phyloP scores from a whole-genome alignment of 2,888 invertebrate genomes.

The Teleiodes luculella region DNA sequence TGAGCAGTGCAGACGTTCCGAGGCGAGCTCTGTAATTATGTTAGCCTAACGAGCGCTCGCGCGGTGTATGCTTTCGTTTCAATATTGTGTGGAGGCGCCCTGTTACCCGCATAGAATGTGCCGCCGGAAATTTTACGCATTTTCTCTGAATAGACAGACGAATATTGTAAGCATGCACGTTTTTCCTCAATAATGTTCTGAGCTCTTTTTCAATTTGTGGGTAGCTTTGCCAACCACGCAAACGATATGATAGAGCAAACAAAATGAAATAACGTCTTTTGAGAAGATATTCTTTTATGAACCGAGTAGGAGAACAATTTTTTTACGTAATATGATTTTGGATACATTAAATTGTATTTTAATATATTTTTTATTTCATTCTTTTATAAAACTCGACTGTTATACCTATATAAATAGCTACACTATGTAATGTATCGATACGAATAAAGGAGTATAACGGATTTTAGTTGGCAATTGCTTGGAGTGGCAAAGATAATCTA shows the following conservation, averaged over 20 bases:
- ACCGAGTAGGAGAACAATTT: too few relatives aligned
- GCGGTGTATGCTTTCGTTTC: not conserved
- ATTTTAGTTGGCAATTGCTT: too few relatives aligned
- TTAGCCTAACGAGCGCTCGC: conserved; percentile 15
- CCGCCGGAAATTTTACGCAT: conserved; percentile 1
- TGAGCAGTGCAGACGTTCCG: not conserved
- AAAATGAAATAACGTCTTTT: not conserved
- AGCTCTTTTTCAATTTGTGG: not conserved
- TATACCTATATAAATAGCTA: too few relatives aligned
- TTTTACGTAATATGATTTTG: too few relatives aligned
- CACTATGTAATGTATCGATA: too few relatives aligned
- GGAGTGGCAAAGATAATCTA: too few relatives aligned
- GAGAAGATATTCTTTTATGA: not conserved
- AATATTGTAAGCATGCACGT: not conserved
- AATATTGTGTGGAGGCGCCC: not conserved
- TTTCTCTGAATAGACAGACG: not conserved
- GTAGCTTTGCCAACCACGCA: not conserved
- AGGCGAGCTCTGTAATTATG: conserved; percentile 14
- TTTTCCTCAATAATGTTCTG: conserved; percentile 2
- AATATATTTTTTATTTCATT: too few relatives aligned
- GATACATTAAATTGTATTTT: too few relatives aligned
- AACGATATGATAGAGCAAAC: not conserved
- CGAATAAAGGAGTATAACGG: too few relatives aligned
- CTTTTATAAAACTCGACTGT: too few relatives aligned
- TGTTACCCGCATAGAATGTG: not conserved